Base-by-base conservation (phyloP, 2,113 vertebrate species). In the Sinosuthora webbiana region DNA sequence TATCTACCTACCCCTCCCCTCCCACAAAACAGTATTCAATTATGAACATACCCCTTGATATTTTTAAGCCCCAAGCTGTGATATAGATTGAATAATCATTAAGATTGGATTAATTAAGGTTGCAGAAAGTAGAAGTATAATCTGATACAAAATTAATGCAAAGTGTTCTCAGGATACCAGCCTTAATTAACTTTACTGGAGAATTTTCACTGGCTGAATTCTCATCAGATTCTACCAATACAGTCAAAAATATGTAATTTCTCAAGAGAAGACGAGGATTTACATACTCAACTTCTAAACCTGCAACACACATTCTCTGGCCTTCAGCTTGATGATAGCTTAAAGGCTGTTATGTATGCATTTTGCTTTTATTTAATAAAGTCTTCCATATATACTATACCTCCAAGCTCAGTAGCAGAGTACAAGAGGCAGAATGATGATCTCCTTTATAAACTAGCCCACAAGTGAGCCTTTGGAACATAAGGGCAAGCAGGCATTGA, bases 141-240 rank as follows among this genome's bases (percentile, higher is more conserved):
- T 91, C 44, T 90, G 82, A 94, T 63, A 81, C 28, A 95, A 97
- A 96, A 95, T 97, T 95, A 96, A 87, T 81, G 87, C 56, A 81
- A 86, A 87, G 85, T 1, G 1, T 81, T 93, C 92, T 96, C 92
- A 92, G 88, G 87, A 90, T 37, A 94, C 82, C 28, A 83, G 57
- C 45, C 91, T 89, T 94, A 95, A 97, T 96, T 96, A 95, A 87
- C 74, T 87, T 82, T 56, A 76, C 84, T 87, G 65, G 23, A 83
- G 41, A 79, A 89, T 73, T 60, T 92, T 85, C 70, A 87, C 77
- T 73, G 59, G 74, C 28, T 76, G 63, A 90, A 88, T 88, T 94
- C 92, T 94, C 92, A 92, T 62, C 81, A 83, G 85, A 88, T 87
- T 74, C 47, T 83, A 93, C 64, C 52, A 63, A 89, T 79, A 80